Percentiles rank a stretch among this genome's conserved stretches.
Conservation (phyloP, 2,888 invertebrate genomes). For the Fragum sueziense region DNA sequence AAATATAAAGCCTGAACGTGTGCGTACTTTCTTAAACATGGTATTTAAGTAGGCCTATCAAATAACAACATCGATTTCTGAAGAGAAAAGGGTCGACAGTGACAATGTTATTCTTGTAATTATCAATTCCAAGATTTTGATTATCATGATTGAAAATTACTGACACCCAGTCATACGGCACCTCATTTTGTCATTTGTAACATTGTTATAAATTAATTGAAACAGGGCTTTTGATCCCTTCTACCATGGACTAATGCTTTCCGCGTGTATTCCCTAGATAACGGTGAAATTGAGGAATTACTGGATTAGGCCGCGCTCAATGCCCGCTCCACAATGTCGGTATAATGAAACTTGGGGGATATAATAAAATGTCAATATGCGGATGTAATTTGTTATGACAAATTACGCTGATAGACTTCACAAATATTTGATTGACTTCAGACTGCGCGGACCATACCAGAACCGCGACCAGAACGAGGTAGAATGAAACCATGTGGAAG, state of each 20-base stretch:
- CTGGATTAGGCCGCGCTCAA: slow-evolving; percentile 46
- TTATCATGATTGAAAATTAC: slow-evolving; percentile 9
- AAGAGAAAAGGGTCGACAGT: background rate
- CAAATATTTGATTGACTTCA: slow-evolving; percentile 65
- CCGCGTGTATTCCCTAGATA: slow-evolving; percentile 58
- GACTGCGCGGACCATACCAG: slow-evolving; percentile 17
- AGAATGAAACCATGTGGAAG: slow-evolving; percentile 44
- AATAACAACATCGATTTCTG: background rate
- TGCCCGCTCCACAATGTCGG: slow-evolving; percentile 37
- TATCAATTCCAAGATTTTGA: slow-evolving; percentile 15
- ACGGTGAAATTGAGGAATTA: slow-evolving; percentile 59
- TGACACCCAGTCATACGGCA: slow-evolving; percentile 12
- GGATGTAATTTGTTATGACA: slow-evolving; percentile 63
- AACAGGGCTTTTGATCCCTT: slow-evolving; percentile 63
- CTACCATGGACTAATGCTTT: slow-evolving; percentile 54
- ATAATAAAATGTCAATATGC: slow-evolving; percentile 64
- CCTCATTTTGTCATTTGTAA: slow-evolving; percentile 37
- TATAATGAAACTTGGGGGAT: slow-evolving; percentile 54
- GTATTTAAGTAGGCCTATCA: too few relatives aligned
- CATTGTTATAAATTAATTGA: slow-evolving; percentile 64
- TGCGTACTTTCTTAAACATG: too few relatives aligned
- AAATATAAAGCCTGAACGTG: too few relatives aligned
- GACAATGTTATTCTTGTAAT: slow-evolving; percentile 5
- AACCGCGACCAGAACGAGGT: slow-evolving; percentile 26
- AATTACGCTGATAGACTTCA: slow-evolving; percentile 62